Conservation (phyloP, 2,113 vertebrate species). For the Alethe diademata region DNA sequence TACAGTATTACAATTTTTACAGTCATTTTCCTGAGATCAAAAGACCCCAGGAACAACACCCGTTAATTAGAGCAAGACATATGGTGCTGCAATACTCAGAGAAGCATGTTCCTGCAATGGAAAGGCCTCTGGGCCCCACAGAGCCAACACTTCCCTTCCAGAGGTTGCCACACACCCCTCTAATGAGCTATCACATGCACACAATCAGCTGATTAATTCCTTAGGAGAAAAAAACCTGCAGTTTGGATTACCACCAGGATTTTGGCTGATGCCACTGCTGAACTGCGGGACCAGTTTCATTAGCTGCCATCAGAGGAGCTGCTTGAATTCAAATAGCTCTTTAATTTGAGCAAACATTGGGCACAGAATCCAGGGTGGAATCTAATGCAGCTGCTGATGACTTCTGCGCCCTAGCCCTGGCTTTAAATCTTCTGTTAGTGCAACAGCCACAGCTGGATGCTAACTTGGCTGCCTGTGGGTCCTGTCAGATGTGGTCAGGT, state of each 20-base stretch:
- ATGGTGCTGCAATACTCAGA: background rate
- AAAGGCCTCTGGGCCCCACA: background rate
- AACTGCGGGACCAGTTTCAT: background rate
- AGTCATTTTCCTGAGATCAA: slow-evolving; percentile 38
- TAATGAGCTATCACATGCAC: background rate
- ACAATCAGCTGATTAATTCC: slow-evolving; percentile 37
- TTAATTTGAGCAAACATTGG: background rate
- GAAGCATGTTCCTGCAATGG: background rate
- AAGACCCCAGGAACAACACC: background rate
- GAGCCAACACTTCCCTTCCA: background rate
- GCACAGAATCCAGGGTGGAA: background rate
- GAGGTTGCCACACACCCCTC: background rate
- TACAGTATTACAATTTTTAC: background rate
- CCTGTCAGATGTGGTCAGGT: accelerated
- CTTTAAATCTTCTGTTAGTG: background rate
- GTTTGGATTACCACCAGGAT: background rate
- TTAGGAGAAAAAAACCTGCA: background rate
- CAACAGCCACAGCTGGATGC: background rate
- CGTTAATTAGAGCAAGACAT: slow-evolving; percentile 44
- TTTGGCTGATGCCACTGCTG: background rate
- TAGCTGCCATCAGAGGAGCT: background rate
- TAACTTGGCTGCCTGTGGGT: background rate
- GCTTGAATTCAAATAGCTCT: background rate
- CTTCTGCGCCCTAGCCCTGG: background rate
- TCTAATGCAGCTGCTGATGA: background rate